These are phyloP conservation scores for Rhopalosiphum padi DNA, from an alignment of 1,140 invertebrate species.

Conservation along the genomic window DNA sequence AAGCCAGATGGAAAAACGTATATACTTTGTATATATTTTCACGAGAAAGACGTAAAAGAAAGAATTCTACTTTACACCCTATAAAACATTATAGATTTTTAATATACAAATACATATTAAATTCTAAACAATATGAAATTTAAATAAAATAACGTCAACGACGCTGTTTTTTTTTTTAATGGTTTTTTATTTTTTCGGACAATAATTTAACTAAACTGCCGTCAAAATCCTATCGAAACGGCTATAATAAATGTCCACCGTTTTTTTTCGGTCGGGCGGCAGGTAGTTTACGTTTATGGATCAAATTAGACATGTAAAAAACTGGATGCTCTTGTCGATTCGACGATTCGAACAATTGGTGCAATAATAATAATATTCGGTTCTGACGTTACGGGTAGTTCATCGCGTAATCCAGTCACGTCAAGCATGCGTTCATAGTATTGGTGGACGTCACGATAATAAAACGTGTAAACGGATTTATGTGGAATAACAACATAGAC, in stretches of 20 bases:
- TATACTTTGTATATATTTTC: not conserved
- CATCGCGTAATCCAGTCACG: constrained; percentile 12
- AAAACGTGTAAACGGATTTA: constrained; percentile 23
- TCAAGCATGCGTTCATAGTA: not conserved
- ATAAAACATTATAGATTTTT: not conserved
- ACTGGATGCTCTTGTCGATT: not conserved
- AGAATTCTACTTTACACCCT: not conserved
- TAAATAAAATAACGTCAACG: not conserved
- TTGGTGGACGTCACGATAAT: not conserved
- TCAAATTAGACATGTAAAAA: not conserved
- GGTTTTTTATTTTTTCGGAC: not conserved
- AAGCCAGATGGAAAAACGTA: constrained; percentile 6
- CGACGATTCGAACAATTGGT: not conserved
- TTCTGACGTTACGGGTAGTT: not conserved
- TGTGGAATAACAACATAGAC: not conserved
- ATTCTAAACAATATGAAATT: not conserved
- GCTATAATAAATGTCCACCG: not conserved
- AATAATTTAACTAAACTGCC: not conserved
- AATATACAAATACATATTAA: not conserved
- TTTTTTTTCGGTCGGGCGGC: not conserved
- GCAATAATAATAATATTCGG: not conserved
- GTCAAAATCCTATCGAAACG: not conserved
- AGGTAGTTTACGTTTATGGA: not conserved
- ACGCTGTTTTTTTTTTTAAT: not conserved
- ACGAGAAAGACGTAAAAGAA: not conserved